Conservation (phyloP, 2,888 invertebrate genomes). For the Brachyptera putata region DNA sequence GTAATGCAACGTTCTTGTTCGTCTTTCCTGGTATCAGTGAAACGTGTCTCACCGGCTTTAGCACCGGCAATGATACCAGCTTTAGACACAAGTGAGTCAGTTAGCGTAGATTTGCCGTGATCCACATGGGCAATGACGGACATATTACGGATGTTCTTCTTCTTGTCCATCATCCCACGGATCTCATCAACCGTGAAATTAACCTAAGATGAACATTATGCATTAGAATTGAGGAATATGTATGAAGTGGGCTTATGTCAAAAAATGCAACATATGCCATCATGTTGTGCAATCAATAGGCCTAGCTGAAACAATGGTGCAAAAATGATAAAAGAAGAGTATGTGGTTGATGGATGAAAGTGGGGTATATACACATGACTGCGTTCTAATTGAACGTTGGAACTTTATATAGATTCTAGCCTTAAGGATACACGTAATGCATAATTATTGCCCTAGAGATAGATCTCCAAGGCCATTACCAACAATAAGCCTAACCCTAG, state of each 20-base stretch:
- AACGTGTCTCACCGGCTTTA: constrained; percentile 97
- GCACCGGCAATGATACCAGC: constrained; percentile 99
- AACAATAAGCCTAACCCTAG: too few species aligned
- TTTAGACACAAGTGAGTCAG: constrained; percentile 98
- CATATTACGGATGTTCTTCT: constrained; percentile 99
- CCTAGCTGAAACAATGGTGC: too few species aligned
- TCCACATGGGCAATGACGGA: constrained; percentile 99
- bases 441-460: too few species aligned
- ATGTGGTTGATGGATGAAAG: too few species aligned
- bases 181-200: constrained; percentile 99
- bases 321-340: too few species aligned
- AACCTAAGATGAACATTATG: constrained; percentile 62
- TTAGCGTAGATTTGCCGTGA: constrained; percentile 99
- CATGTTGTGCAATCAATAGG: constrained; percentile 3
- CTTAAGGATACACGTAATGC: too few species aligned
- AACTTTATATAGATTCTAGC: too few species aligned
- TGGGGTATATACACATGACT: too few species aligned
- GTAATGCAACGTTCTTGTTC: constrained; percentile 99
- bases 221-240: neutral
- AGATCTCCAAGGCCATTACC: too few species aligned
- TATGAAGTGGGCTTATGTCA: neutral
- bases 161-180: constrained; percentile 99
- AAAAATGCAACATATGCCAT: neutral
- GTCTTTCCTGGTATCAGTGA: constrained; percentile 99
- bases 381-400: too few species aligned